Conservation (phyloP, 2,888 invertebrate genomes). For the Caenorhabditis becei region DNA sequence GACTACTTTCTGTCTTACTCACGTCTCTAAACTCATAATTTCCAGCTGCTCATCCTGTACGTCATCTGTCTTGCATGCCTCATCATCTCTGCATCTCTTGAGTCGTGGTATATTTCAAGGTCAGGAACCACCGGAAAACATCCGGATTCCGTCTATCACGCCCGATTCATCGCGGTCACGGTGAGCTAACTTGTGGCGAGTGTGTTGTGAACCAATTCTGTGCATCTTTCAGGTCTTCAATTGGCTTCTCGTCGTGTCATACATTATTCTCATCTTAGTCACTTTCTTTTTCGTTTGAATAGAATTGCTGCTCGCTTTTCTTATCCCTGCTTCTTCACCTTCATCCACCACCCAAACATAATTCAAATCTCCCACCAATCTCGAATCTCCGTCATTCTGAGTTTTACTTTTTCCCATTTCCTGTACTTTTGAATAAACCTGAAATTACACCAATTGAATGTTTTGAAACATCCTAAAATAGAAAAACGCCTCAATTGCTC, state of each 20-base stretch:
- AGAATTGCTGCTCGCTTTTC: constrained; percentile 2
- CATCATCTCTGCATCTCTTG: constrained; percentile 67
- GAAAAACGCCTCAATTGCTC: neutral
- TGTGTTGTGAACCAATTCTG: neutral
- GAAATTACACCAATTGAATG: neutral
- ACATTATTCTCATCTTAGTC: constrained; percentile 68
- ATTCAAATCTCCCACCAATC: constrained; percentile 47
- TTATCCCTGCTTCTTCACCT: neutral
- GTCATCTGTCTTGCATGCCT: constrained; percentile 62
- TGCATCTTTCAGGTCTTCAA: constrained; percentile 70
- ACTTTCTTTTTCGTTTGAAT: constrained; percentile 66
- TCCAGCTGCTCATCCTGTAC: constrained; percentile 69
- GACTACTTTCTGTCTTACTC: too few relatives aligned
- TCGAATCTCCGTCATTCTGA: constrained; percentile 34
- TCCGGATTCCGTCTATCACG: constrained; percentile 61
- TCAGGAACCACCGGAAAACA: constrained; percentile 46
- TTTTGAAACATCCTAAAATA: constrained; percentile 1
- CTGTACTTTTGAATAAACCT: constrained; percentile 16
- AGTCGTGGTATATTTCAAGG: constrained; percentile 67
- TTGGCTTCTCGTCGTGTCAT: constrained; percentile 72
- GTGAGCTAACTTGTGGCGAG: constrained; percentile 49
- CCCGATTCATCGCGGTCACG: constrained; percentile 69
- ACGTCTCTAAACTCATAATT: constrained; percentile 20
- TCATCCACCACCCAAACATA: constrained; percentile 42
- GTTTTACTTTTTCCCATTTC: constrained; percentile 8